Evolutionary conservation across 2,888 invertebrate genomes (phyloP).

Genomic region (Marasmarcha lunaedactyla): DNA sequence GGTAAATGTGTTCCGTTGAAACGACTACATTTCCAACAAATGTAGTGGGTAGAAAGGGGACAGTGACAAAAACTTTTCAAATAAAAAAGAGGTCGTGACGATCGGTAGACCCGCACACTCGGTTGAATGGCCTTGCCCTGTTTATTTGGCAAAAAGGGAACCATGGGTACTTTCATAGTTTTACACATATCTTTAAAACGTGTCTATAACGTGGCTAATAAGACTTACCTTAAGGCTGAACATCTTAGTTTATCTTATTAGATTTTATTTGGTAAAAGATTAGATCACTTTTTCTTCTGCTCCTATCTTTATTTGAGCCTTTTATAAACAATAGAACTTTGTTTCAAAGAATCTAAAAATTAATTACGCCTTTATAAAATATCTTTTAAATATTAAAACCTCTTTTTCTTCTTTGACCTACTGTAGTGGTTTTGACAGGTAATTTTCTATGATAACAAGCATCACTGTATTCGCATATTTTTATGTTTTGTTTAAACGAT

Average conservation of each 20-base stretch:
- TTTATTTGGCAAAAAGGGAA: slow-evolving; percentile 58
- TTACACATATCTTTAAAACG: slow-evolving; percentile 20
- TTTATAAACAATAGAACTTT: slow-evolving; percentile 12
- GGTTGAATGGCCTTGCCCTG: slow-evolving; percentile 55
- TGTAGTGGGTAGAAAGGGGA: slow-evolving; percentile 32
- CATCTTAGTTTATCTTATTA: too few relatives aligned
- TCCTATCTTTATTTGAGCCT: too few relatives aligned
- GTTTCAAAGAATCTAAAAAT: not conserved
- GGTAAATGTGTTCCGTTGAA: slow-evolving; percentile 35
- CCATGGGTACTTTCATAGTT: slow-evolving; percentile 45
- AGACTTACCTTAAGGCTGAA: not conserved
- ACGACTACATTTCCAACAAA: slow-evolving; percentile 33
- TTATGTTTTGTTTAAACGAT: slow-evolving; percentile 6
- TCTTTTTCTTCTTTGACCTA: slow-evolving; percentile 41
- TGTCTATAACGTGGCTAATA: not conserved
- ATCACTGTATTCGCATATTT: slow-evolving; percentile 5
- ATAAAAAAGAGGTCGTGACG: slow-evolving; percentile 47
- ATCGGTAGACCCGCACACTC: slow-evolving; percentile 33
- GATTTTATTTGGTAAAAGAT: too few relatives aligned
- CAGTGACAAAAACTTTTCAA: slow-evolving; percentile 48
- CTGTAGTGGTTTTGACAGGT: slow-evolving; percentile 43
- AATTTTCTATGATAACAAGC: slow-evolving; percentile 46
- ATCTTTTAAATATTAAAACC: slow-evolving; percentile 16
- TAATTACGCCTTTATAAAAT: not conserved
- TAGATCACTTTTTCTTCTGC: too few relatives aligned